These are phyloP conservation scores for Cyanoliseus patagonus DNA, from an alignment of 2,113 vertebrate genomes.

Conservation along the genomic window DNA sequence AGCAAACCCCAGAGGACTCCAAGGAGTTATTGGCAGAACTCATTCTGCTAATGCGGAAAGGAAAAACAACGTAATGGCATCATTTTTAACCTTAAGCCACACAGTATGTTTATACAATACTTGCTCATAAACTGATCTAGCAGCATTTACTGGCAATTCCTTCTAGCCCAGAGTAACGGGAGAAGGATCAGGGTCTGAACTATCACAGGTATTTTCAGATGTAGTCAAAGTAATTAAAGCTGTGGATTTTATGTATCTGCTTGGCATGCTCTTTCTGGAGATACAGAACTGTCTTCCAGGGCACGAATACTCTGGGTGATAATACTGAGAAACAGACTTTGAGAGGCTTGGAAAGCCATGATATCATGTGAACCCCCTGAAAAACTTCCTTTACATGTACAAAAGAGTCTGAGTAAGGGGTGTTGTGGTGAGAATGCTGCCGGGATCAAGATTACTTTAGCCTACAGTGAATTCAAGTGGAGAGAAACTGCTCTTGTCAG, in stretches of 20 bases:
- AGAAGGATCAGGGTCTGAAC: neutral
- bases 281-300: neutral
- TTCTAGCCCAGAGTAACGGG: neutral
- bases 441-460: neutral
- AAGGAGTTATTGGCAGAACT: neutral
- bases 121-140: neutral
- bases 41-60: neutral
- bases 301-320: neutral
- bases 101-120: neutral
- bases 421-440: neutral
- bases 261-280: neutral
- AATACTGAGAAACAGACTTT: neutral
- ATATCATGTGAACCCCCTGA: neutral
- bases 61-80: neutral
- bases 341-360: neutral
- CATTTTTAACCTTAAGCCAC: conserved; percentile 11
- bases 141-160: neutral
- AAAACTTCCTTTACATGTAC: neutral
- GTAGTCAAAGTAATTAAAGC: neutral
- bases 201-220: neutral
- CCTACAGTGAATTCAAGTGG: neutral
- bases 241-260: neutral
- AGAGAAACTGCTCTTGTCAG: neutral
- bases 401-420: neutral
- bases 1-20: neutral